Evolutionary conservation across 2,888 invertebrate species (phyloP), one percentile per base, ranked within the genome.

Genomic region (Xylota sylvarum): DNA sequence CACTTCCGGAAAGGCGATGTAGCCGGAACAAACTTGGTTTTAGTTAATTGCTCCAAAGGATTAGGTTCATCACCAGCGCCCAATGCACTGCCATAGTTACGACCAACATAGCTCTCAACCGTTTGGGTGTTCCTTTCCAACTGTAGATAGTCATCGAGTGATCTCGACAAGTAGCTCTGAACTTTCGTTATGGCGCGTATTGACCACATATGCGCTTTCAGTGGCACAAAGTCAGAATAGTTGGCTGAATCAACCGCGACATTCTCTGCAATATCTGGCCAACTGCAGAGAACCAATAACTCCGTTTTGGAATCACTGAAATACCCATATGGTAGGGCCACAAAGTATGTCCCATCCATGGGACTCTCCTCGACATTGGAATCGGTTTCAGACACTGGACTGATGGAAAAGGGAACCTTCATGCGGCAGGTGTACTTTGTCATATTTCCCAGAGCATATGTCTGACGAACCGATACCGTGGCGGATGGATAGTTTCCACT

Each of bases 171-270:
- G 88, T 97, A 94, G 90, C 97, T 97, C 23, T 95, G 94, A 0
- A 96, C 95, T 73, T 95, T 94, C 90, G 94, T 94, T 7, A 95
- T 93, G n/a, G 88, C 89, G 87, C 95, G 94, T 12, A 95, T 93
- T 0, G 95, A 95, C 98, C 98, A 98, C 76, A 95, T 94, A 0
- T 97, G 97, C 90, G 98, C 94, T 60, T 94, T 94, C 56, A 94
- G 92, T 1, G 98, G 97, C 91, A 98, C 96, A 89, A 99, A 96
- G 92, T 98, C 98, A 19, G 97, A 96, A 92, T 97, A 97, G 87
- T 95, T 95, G 88, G 97, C 96, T 86, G 96, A 97, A 91, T 99
- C 99, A 1, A 97, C 95, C 30, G 98, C 95, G 79, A 97, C 94
- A 91, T 96, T 96, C 91, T 98, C 98, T 2, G 96, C 95, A 88